These are phyloP conservation scores for Homarus gammarus DNA, from an alignment of 2,888 invertebrate species.

Conservation along the genomic window DNA sequence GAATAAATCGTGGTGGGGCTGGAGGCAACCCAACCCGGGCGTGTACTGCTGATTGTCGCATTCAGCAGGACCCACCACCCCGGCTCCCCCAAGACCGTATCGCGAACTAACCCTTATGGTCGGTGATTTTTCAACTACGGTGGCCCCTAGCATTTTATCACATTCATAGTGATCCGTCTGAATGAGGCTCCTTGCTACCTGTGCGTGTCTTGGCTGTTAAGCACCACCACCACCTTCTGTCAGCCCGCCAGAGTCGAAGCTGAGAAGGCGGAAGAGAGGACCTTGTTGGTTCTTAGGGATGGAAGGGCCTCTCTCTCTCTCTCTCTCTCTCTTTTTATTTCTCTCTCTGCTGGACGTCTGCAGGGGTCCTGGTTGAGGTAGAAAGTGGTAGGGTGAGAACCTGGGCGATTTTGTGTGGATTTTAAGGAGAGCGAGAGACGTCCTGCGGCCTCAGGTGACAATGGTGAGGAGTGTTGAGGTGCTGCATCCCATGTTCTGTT, in stretches of 20 bases:
- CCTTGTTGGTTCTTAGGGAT: neutral
- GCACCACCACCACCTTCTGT: conserved; percentile 2
- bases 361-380: neutral
- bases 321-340: too few species aligned
- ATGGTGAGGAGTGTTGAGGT: conserved; percentile 57
- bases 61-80: conserved; percentile 43
- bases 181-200: conserved; percentile 55
- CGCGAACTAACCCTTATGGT: conserved; percentile 59
- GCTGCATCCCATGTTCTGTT: conserved; percentile 52
- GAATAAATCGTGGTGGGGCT: conserved; percentile 46
- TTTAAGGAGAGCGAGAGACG: conserved; percentile 34
- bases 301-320: too few species aligned
- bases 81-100: conserved; percentile 38
- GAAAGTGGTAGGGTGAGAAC: neutral
- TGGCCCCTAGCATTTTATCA: conserved; percentile 56
- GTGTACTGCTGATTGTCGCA: conserved; percentile 68
- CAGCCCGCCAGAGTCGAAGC: conserved; percentile 1
- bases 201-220: conserved; percentile 53
- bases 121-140: conserved; percentile 60
- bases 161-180: conserved; percentile 50
- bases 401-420: conserved; percentile 28
- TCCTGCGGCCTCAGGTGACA: conserved; percentile 45
- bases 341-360: too few species aligned
- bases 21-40: too few species aligned
- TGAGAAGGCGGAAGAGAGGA: neutral